Evolutionary conservation across 2,888 invertebrate species (phyloP), one percentile per base, ranked within the genome.

Genomic region (Cosmorhoe ocellata): DNA sequence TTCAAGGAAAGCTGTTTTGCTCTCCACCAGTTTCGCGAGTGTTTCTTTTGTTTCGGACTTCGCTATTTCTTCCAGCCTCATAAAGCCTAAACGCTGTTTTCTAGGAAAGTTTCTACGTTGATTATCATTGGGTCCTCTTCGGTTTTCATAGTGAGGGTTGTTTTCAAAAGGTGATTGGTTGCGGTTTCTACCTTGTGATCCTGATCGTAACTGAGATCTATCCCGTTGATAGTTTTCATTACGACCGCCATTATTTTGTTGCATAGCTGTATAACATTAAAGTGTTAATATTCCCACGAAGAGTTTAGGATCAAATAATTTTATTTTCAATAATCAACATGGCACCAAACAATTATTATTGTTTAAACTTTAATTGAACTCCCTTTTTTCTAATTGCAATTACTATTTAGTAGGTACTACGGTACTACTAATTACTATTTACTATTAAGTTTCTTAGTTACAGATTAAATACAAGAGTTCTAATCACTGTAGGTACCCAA

Each of bases 41-140:
- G 86, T 72, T 10, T 84, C 81, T 43, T 71, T 71, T 11, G 71
- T 65, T 3, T 84, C 81, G 4, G 71, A 61, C 7, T 68, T 46
- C 13, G 81, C 69, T 22, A 89, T 72, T 42, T 76, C 70, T 63
- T 84, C 69, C 8, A 91, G 66, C 30, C 56, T 64, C 53, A 59
- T 71, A 58, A 82, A 86, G 3, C 67, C 70, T 33, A 74, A 42
- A 30, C 18, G 3, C 18, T 28, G 24, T 37, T 51, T 46, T 30
- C 47, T 42, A 7, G 33, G 37, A 24, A 38, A 24, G 32, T 43
- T 40, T 28, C 33, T 24, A 8, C 13, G 14, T 34, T 42, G 42
- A 14, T 31, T 31, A 14, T 39, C 10, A 10, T 47, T 38, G 7
- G 24, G 24, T 9, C 34, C 30, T 12, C 33, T 30, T 14, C n/a